Evolutionary conservation across 92 coral and sea anemone species (phyloP), one percentile per base, ranked within the genome.

Genomic region (Pocillopora grandis): DNA sequence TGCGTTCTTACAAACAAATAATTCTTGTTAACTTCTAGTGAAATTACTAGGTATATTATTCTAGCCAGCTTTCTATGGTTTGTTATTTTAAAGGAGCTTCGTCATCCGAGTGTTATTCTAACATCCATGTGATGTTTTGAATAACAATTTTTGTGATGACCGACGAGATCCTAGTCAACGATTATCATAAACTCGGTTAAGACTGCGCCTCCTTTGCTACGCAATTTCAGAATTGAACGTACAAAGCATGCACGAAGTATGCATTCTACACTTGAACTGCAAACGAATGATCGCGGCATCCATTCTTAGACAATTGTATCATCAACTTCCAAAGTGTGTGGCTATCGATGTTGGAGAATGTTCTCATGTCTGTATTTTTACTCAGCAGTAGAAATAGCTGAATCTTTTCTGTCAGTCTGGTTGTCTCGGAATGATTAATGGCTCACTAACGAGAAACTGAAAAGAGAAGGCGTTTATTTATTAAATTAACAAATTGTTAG

Each of bases 401-500:
- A 31, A 27, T 36, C 48, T 73, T 72, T 12, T 27, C 63, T 82
- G 76, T 76, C 88, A 76, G 82, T 66, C 83, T 58, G 58, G n/a
- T 16, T 67, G 88, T 84, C 88, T 84, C 81, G 77, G 69, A 76
- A 64, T 84, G 88, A 84, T 84, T 84, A 84, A 84, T 84, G 77
- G 88, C 76, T 42, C 88, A 77, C 88, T 84, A 84, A 84, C 82
- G 36, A 84, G 88, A 84, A 84, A 84, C 75, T 48, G 83, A 84
- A 76, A 76, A n/a, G 15, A 31, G 36, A n/a, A 42, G 77, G 77
- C 76, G 80, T 72, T 83, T 83, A 63, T 56, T 83, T 83, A 83
- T 83, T 83, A 72, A 83, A 74, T 83, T 83, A 83, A 63, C 86
- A 83, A 83, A 73, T 75, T 72, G 86, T 83, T 83, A 72, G 23